phyloP scores from a whole-genome alignment of 2,113 vertebrate genomes.

The Entomyzon cyanotis region DNA sequence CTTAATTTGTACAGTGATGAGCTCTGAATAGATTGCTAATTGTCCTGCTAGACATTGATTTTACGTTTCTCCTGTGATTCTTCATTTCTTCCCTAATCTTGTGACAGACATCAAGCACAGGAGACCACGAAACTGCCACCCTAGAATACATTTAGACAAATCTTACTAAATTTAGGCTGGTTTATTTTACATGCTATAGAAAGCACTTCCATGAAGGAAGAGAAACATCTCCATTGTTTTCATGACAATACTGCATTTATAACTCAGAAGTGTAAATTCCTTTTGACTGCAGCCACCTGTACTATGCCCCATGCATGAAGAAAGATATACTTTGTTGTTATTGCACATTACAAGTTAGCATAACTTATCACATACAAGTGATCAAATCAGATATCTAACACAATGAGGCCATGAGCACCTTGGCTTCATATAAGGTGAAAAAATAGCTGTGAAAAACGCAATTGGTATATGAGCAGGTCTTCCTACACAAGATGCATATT shows the following conservation, averaged over 20 bases:
- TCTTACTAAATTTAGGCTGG: not conserved
- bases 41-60: slow-evolving; percentile 16
- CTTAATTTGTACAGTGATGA: slow-evolving; percentile 47
- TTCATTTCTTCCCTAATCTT: not conserved
- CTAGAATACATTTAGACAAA: not conserved
- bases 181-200: not conserved
- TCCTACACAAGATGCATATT: not conserved
- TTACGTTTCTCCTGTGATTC: slow-evolving; percentile 5
- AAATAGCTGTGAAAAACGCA: not conserved
- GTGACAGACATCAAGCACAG: not conserved
- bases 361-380: not conserved
- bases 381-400: not conserved
- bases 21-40: slow-evolving; percentile 38
- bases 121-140: not conserved
- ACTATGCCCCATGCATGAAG: not conserved
- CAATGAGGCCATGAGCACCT: not conserved
- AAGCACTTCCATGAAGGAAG: not conserved
- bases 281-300: not conserved
- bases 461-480: not conserved
- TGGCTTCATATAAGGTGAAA: not conserved
- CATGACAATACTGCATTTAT: not conserved
- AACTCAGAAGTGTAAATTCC: not conserved
- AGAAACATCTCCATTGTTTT: not conserved
- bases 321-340: not conserved
- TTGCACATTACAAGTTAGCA: not conserved